phyloP scores from a whole-genome alignment of 2,113 vertebrate genomes.

The Nycticryphes semicollaris region DNA sequence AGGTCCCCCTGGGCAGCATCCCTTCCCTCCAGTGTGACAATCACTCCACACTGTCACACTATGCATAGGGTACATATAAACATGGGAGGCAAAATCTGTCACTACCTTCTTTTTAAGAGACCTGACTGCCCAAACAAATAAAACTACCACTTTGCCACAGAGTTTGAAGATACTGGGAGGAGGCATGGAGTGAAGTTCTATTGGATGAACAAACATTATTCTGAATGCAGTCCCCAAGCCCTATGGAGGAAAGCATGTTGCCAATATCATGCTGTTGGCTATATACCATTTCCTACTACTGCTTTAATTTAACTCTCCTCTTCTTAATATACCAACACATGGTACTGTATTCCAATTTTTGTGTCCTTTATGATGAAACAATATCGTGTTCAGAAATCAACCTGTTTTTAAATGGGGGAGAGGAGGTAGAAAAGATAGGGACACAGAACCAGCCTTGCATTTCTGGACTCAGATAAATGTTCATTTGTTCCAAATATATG shows the following conservation, averaged over 20 bases:
- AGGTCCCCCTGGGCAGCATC: background rate
- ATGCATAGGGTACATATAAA: background rate
- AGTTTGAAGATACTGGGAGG: background rate
- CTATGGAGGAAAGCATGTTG: background rate
- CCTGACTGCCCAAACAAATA: background rate
- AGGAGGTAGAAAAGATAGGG: background rate
- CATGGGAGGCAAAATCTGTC: background rate
- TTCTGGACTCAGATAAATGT: background rate
- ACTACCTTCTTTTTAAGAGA: background rate
- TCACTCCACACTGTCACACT: background rate
- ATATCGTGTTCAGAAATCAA: background rate
- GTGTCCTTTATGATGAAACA: background rate
- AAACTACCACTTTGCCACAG: background rate
- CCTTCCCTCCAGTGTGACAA: background rate
- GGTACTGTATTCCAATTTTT: background rate
- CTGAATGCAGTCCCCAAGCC: background rate
- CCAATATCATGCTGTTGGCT: background rate
- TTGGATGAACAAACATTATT: fast-evolving
- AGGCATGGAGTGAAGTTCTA: background rate
- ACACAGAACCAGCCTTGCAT: background rate
- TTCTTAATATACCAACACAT: background rate
- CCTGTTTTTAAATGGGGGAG: background rate
- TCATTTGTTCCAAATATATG: background rate
- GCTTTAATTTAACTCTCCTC: background rate
- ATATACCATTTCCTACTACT: background rate